Evolutionary conservation across 2,888 invertebrate species (phyloP).

Genomic region (Tenodera sinensis): DNA sequence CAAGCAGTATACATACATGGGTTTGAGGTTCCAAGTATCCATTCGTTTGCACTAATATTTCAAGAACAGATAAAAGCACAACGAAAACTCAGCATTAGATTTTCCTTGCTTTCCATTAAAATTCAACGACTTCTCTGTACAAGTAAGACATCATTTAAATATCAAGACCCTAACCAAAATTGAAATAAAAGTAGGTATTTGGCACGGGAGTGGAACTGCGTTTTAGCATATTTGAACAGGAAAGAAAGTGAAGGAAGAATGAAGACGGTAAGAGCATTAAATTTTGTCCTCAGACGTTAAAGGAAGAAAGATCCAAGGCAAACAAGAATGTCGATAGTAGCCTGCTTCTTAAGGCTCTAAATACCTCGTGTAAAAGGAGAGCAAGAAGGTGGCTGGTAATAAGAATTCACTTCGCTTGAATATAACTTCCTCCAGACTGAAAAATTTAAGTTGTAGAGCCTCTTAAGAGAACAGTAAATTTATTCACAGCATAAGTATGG

Average conservation of each 20-base stretch:
- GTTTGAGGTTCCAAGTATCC: no score
- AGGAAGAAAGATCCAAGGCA: neutral
- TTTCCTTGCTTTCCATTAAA: no score
- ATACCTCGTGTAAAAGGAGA: neutral
- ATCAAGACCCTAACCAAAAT: neutral
- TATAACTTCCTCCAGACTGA: neutral
- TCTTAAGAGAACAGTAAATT: neutral
- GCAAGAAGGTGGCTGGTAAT: neutral
- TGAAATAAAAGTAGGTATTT: neutral
- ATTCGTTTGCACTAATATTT: no score
- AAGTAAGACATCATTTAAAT: neutral
- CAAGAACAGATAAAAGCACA: no score
- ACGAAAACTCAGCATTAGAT: no score
- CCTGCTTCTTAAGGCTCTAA: neutral
- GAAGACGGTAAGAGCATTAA: neutral
- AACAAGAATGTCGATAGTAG: neutral
- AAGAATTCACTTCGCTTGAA: neutral
- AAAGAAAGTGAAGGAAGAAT: neutral
- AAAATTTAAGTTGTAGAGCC: neutral
- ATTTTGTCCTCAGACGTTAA: neutral
- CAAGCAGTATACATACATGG: no score
- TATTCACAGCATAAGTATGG: neutral
- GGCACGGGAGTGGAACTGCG: neutral
- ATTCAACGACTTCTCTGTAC: no score
- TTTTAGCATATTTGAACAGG: neutral